Evolutionary conservation across 2,113 vertebrate species (phyloP).

Genomic region (Chrysochloris asiatica): DNA sequence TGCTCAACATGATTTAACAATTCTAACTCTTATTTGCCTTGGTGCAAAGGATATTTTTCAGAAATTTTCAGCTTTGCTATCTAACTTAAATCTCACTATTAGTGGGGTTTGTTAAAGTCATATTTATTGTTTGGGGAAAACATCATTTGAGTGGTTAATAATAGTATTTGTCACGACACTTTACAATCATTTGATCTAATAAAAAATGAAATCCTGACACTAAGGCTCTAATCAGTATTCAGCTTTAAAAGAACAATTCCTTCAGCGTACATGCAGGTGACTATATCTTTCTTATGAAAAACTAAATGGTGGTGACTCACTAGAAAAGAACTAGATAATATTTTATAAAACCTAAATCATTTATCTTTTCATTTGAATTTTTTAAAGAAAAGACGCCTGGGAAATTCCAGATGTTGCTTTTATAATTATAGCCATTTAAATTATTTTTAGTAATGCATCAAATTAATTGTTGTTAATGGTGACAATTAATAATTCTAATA

Average conservation of each 20-base stretch:
- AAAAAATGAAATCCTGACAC: not conserved
- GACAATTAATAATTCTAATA: conserved; percentile 67
- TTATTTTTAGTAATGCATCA: conserved; percentile 50
- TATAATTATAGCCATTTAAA: conserved; percentile 51
- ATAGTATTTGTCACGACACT: not conserved
- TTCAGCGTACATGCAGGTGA: not conserved
- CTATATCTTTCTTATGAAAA: conserved; percentile 19
- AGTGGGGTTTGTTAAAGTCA: conserved; percentile 9
- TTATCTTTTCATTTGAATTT: conserved; percentile 17
- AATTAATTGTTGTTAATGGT: conserved; percentile 47
- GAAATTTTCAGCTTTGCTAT: conserved; percentile 32
- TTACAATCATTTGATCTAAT: conserved; percentile 1
- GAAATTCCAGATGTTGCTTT: conserved; percentile 45
- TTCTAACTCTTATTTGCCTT: conserved; percentile 48
- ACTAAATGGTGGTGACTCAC: not conserved
- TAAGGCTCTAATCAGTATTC: conserved; percentile 3
- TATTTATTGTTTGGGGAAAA: not conserved
- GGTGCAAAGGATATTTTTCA: conserved; percentile 20
- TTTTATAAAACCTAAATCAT: not conserved
- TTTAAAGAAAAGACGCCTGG: conserved; percentile 16
- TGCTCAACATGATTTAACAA: conserved; percentile 28
- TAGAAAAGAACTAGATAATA: conserved; percentile 12
- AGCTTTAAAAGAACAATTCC: conserved; percentile 15
- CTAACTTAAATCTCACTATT: not conserved
- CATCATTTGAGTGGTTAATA: conserved; percentile 27